Evolutionary conservation across 2,888 invertebrate genomes (phyloP), one percentile per base, ranked within the genome.

Genomic region (Alloplasta piceator): DNA sequence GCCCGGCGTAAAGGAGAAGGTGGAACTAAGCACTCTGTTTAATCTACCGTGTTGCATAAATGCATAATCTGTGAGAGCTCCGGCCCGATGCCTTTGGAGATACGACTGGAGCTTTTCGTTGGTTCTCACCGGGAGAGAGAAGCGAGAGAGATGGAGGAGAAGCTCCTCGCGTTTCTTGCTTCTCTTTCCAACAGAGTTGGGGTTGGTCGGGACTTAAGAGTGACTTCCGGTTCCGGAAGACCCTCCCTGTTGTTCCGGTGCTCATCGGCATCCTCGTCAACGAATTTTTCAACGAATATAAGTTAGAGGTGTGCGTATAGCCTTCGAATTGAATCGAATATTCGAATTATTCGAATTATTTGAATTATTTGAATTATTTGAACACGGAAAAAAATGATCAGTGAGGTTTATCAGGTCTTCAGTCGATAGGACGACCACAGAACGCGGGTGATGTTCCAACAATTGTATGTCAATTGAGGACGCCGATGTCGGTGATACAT

Each of bases 31-130:
- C 82, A 85, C 86, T 87, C 84, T 82, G 86, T 84, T 89, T 87
- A 89, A 89, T 89, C 85, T 86, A 88, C 84, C 86, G 84, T 85
- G 86, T 87, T 87, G 87, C 87, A 88, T 89, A 89, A 89, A 89
- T 88, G 86, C 87, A 89, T 89, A 89, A 89, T 87, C 85, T 83
- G 76, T 82, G 26, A 26, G 26, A 26, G 71, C 78, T 70, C 66
- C 36, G 58, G 16, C 46, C 26, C 74, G 78, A 78, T 72, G 77
- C 72, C 76, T 56, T 76, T 68, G 73, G 72, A 61, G 80, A 82
- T 82, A 77, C 58, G 75, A 12, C 64, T 26, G 14, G 58, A 72
- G 80, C 67, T 68, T 56, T 67, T 38, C 14, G 67, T 16, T 61
- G 58, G 60, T 26, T 26, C 26, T 26, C 26, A 60, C 55, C 41